Evolutionary conservation across 2,888 invertebrate genomes (phyloP).

Genomic region (Conops quadrifasciatus): DNA sequence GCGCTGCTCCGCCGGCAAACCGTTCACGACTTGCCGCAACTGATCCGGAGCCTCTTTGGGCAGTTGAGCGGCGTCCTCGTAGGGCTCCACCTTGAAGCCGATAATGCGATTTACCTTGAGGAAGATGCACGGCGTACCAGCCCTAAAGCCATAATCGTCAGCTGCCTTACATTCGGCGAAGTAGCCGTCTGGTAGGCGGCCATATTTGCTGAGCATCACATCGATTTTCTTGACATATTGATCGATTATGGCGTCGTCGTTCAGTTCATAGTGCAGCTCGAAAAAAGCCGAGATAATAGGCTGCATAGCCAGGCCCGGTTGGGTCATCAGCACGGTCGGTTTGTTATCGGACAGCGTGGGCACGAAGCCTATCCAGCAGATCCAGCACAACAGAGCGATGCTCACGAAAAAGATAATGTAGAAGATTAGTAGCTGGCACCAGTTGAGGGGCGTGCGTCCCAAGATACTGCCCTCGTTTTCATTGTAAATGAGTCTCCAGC

Average conservation of each 20-base stretch:
- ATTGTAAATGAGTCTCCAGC: slow-evolving; percentile 11
- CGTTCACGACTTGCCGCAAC: slow-evolving; percentile 66
- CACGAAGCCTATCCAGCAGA: slow-evolving; percentile 22
- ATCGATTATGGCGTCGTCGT: background rate
- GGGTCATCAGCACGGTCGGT: background rate
- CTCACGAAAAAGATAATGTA: slow-evolving; percentile 27
- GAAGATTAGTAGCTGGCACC: slow-evolving; percentile 7
- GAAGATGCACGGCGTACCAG: slow-evolving; percentile 78
- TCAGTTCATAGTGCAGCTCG: background rate
- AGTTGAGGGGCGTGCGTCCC: background rate
- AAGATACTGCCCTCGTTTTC: slow-evolving; percentile 2
- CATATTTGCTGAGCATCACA: slow-evolving; percentile 21
- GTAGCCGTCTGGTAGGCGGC: background rate
- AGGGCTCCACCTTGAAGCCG: slow-evolving; percentile 75
- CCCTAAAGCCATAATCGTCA: slow-evolving; percentile 72
- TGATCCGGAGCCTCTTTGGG: slow-evolving; percentile 70
- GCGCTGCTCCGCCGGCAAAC: slow-evolving; percentile 49
- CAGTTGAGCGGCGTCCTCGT: slow-evolving; percentile 66
- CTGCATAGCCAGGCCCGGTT: slow-evolving; percentile 31
- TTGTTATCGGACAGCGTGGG: background rate
- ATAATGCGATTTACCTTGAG: slow-evolving; percentile 82
- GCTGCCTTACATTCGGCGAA: slow-evolving; percentile 66
- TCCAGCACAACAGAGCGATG: background rate
- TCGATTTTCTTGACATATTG: background rate
- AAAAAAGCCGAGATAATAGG: background rate